Conservation (phyloP, 2,797 vertebrate species). For the Aeoliscus strigatus region DNA sequence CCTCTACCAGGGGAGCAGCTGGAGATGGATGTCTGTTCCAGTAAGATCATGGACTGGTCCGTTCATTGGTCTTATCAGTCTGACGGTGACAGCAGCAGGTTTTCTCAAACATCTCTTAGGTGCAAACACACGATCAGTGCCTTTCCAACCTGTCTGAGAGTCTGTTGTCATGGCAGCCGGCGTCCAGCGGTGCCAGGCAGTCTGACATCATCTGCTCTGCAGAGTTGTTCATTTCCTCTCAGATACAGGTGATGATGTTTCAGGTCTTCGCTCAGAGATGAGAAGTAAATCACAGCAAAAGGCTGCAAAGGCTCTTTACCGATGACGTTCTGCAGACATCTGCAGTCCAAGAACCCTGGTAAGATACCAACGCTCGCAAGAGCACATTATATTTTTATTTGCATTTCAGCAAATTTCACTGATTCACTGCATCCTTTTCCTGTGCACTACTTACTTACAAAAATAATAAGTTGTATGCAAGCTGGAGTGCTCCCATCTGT, state of each 20-base stretch:
- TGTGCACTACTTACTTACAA: conserved; percentile 22
- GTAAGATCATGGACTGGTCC: too few relatives aligned
- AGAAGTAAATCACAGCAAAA: not conserved
- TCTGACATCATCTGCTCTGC: conserved; percentile 86
- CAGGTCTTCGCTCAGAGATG: conserved; percentile 18
- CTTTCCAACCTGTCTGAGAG: not conserved
- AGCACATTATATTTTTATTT: conserved; percentile 28
- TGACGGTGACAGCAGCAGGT: too few relatives aligned
- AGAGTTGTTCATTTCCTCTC: conserved; percentile 90
- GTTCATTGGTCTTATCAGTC: too few relatives aligned
- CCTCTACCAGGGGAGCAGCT: too few relatives aligned
- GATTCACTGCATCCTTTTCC: conserved; percentile 23
- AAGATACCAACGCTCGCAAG: conserved; percentile 5
- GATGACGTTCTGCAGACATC: conserved; percentile 15
- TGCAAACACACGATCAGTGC: too few relatives aligned
- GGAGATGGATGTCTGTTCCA: too few relatives aligned
- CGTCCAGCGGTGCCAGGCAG: conserved; percentile 71
- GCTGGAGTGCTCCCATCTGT: conserved; percentile 8
- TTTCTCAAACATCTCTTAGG: too few relatives aligned
- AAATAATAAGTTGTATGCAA: conserved; percentile 24
- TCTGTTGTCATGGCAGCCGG: not conserved
- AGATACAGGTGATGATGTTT: conserved; percentile 85
- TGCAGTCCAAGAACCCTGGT: conserved; percentile 7
- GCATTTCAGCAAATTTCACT: conserved; percentile 31
- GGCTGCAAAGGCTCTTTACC: conserved; percentile 8